These are phyloP conservation scores for Vanessa atalanta DNA, from an alignment of 1,140 invertebrate species.

Conservation along the genomic window DNA sequence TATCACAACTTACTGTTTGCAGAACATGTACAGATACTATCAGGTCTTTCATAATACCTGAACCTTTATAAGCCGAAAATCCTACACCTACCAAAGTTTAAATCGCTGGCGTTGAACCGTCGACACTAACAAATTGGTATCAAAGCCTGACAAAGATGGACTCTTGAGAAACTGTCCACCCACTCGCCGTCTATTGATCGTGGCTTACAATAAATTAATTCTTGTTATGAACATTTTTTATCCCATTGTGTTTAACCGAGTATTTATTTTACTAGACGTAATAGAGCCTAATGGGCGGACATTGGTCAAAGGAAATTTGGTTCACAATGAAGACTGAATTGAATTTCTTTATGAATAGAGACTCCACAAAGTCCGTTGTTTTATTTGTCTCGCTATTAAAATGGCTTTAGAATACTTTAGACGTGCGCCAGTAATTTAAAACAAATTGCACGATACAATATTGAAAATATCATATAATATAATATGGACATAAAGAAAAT, in stretches of 20 bases:
- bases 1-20: not conserved
- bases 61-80: conserved; percentile 39
- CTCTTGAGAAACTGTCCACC: conserved; percentile 78
- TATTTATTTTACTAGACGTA: conserved; percentile 71
- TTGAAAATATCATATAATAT: not conserved
- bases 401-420: conserved; percentile 1
- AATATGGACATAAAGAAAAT: not conserved
- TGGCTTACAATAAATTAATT: conserved; percentile 77
- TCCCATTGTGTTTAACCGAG: conserved; percentile 61
- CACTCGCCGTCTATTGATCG: conserved; percentile 75
- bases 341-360: conserved; percentile 50
- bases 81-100: conserved; percentile 72
- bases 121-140: conserved; percentile 79
- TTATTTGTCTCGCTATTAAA: conserved; percentile 36
- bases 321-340: conserved; percentile 48
- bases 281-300: conserved; percentile 70
- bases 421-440: not conserved
- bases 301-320: conserved; percentile 70
- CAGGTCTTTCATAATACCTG: conserved; percentile 46
- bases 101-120: conserved; percentile 71
- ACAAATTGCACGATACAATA: not conserved
- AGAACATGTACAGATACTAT: conserved; percentile 32
- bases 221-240: conserved; percentile 78
- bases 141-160: conserved; percentile 79
- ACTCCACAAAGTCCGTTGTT: conserved; percentile 38